Evolutionary conservation across 2,888 invertebrate genomes (phyloP), one percentile per base, ranked within the genome.

Genomic region (Diploptera punctata): DNA sequence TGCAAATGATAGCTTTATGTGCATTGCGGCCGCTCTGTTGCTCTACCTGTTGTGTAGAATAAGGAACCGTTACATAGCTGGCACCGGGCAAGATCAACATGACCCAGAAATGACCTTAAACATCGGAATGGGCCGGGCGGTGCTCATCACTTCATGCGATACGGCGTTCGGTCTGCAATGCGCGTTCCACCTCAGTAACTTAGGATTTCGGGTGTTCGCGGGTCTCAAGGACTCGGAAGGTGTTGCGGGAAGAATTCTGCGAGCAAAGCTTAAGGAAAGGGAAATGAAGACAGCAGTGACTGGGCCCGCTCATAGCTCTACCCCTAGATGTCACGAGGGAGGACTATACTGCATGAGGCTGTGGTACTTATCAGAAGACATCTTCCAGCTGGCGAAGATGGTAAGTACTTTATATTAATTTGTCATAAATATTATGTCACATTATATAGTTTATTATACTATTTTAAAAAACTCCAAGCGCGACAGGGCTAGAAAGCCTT

Each of bases 311-410:
- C 67, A 89, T 91, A 72, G 90, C 92, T 4, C 83, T 94, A 77
- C 90, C 92, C 67, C 82, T 94, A 77, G 94, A 94, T 80, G 92
- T 93, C 19, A 93, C 92, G 0, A 86, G 93, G 52, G 94, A 94
- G 82, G 94, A 94, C 81, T 84, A n/a, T 92, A 76, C 82, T 94
- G 60, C 92, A 92, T 75, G 93, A 93, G 82, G 92, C 93, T 7
- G 92, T 93, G 16, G 89, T 92, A 76, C 89, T 91, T 21, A 90
- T 93, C 76, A 89, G 93, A 19, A 90, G 92, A 68, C 93, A 93
- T 84, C 84, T 94, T 79, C 93, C 93, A 73, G 92, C 93, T 67
- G 93, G 93, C 49, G 93, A 93, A 84, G 92, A 93, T 80, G 93
- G 94, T 89, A 80, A 83, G 83, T 77, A 38, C n/a, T n/a, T n/a